A percentile compares a stretch with the other conserved stretches of the same genome.
These are phyloP conservation scores for Dendrophyllia cribrosa DNA, from an alignment of 64 coral and sea anemone species.

Conservation along the genomic window DNA sequence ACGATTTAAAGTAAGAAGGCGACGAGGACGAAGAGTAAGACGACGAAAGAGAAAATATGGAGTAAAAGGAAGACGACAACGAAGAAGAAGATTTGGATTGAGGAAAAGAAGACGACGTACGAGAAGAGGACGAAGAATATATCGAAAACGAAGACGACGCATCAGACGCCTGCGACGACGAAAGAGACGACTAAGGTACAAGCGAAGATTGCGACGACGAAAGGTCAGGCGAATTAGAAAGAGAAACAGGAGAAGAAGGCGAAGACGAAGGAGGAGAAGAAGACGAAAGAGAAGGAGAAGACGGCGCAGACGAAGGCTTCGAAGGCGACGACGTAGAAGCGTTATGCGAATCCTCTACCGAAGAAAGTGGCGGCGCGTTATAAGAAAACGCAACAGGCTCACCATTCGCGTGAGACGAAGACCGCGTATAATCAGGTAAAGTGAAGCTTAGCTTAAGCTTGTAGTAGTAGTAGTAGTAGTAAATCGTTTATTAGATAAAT, in stretches of 20 bases:
- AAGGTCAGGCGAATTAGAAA: not conserved
- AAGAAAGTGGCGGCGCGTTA: not conserved
- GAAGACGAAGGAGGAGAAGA: slow-evolving; percentile 11
- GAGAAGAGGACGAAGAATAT: not conserved
- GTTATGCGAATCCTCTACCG: not conserved
- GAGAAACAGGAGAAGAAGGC: slow-evolving; percentile 12
- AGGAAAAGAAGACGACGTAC: not conserved
- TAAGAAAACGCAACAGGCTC: not conserved
- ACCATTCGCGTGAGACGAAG: not conserved
- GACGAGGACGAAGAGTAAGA: not conserved
- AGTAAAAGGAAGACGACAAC: not conserved
- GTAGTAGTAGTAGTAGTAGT: too few species aligned
- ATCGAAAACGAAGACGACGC: not conserved
- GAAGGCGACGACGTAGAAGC: not conserved
- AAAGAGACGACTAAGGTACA: not conserved
- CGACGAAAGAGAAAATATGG: not conserved
- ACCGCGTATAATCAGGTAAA: not conserved
- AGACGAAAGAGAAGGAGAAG: not conserved
- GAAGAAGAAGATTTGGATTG: not conserved
- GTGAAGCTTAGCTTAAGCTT: not conserved
- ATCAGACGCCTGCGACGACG: not conserved
- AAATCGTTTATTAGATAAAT: not conserved
- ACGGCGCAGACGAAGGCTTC: slow-evolving; percentile 4
- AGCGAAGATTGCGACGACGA: not conserved
- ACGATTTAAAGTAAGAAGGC: not conserved